A percentile compares a stretch with the other conserved stretches of the same genome.
phyloP scores from a whole-genome alignment of 2,113 vertebrate genomes.

The Tragelaphus strepsiceros region DNA sequence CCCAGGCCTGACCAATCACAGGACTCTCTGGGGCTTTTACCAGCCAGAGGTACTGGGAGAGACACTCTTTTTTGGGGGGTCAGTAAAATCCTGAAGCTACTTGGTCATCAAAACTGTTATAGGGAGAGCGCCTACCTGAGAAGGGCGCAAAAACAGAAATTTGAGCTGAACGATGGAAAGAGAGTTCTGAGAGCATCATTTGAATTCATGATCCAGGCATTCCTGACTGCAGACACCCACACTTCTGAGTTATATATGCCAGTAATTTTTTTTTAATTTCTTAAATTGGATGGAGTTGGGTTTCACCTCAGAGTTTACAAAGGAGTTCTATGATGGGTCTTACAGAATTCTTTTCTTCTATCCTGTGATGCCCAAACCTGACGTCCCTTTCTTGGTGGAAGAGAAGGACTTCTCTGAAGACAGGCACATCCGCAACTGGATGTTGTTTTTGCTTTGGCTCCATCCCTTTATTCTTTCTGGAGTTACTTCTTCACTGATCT shows the following conservation, averaged over 20 bases:
- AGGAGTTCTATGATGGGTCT: neutral
- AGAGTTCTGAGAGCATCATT: neutral
- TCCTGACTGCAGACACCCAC: neutral
- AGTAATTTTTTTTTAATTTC: neutral
- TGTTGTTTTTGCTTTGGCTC: neutral
- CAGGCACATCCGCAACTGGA: neutral
- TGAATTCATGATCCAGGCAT: neutral
- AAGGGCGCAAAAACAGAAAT: neutral
- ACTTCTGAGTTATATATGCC: neutral
- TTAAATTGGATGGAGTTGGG: neutral
- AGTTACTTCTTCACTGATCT: neutral
- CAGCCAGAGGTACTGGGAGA: too few relatives aligned
- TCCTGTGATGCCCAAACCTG: neutral
- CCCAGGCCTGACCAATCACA: neutral
- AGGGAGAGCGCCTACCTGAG: neutral
- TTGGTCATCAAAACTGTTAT: neutral
- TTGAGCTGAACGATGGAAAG: neutral
- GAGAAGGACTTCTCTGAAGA: neutral
- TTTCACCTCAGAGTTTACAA: neutral
- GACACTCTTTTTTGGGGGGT: neutral
- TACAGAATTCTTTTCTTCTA: neutral
- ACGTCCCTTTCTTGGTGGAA: neutral
- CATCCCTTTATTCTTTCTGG: neutral
- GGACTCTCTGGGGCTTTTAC: neutral
- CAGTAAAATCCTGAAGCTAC: neutral